phyloP scores from a whole-genome alignment of 2,888 invertebrate genomes.

The Cantharis lateralis region DNA sequence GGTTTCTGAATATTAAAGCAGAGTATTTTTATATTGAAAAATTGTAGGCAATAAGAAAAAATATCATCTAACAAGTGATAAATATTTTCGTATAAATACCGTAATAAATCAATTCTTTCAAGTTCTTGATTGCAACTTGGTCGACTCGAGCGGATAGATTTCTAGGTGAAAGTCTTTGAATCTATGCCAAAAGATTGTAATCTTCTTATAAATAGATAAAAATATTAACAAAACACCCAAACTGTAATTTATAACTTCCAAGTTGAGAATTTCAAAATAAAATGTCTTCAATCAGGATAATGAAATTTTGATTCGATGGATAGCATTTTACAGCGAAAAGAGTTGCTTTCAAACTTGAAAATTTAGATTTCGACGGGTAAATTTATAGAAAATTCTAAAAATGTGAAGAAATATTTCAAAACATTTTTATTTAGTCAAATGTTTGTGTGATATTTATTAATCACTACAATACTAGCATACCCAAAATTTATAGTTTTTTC shows the following conservation, averaged over 20 bases:
- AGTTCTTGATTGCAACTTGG: neutral
- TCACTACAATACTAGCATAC: neutral
- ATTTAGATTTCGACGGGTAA: neutral
- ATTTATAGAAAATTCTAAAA: neutral
- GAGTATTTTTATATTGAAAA: neutral
- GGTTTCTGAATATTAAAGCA: neutral
- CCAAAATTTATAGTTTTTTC: neutral
- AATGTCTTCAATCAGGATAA: too few relatives aligned
- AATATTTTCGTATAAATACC: neutral
- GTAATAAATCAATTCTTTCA: neutral
- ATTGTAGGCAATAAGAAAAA: neutral
- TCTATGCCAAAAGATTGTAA: neutral
- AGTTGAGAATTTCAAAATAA: too few relatives aligned
- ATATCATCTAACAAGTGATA: neutral
- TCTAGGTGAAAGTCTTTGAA: neutral
- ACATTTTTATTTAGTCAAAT: neutral
- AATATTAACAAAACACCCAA: neutral
- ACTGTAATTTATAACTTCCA: neutral
- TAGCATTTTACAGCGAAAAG: neutral
- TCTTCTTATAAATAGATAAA: neutral
- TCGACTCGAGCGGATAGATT: neutral
- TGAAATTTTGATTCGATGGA: too few relatives aligned
- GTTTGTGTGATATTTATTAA: neutral
- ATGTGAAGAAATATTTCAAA: neutral
- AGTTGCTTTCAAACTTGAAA: neutral